A percentile compares a stretch with the other conserved stretches of the same genome.
Evolutionary conservation across 2,888 invertebrate species (phyloP).

Genomic region (Vanessa cardui): DNA sequence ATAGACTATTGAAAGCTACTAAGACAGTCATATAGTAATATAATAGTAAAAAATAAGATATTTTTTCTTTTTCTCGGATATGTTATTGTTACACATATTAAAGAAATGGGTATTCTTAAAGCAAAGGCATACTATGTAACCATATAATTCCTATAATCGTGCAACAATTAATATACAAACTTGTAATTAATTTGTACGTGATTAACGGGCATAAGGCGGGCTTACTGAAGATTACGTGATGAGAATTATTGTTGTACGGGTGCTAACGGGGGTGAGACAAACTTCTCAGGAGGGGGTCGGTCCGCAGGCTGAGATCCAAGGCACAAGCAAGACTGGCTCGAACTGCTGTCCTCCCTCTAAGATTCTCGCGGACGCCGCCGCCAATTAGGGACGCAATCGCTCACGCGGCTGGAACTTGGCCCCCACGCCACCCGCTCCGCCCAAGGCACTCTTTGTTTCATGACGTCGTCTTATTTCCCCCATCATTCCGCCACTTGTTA

Average conservation of each 20-base stretch:
- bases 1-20: no score
- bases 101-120: slow-evolving; percentile 2
- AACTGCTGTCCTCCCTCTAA: slow-evolving; percentile 80
- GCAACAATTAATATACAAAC: slow-evolving; percentile 80
- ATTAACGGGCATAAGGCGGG: slow-evolving; percentile 82
- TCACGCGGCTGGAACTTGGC: slow-evolving; percentile 74
- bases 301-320: slow-evolving; percentile 55
- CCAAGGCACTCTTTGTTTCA: slow-evolving; percentile 69
- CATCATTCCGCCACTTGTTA: slow-evolving; percentile 66
- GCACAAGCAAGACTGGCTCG: slow-evolving; percentile 67
- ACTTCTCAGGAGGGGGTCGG: slow-evolving; percentile 43
- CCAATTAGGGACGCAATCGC: slow-evolving; percentile 83
- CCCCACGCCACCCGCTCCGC: slow-evolving; percentile 48
- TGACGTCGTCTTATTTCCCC: slow-evolving; percentile 57
- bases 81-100: no score
- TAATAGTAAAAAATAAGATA: no score
- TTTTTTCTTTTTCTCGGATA: no score
- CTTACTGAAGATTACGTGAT: slow-evolving; percentile 80
- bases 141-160: slow-evolving; percentile 75
- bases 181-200: slow-evolving; percentile 82
- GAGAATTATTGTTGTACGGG: slow-evolving; percentile 76
- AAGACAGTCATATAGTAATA: no score
- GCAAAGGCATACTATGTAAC: slow-evolving; percentile 46
- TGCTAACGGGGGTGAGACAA: slow-evolving; percentile 52
- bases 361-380: slow-evolving; percentile 83